Evolutionary conservation across 2,888 invertebrate species (phyloP).

Genomic region (Sussaba pulchella): DNA sequence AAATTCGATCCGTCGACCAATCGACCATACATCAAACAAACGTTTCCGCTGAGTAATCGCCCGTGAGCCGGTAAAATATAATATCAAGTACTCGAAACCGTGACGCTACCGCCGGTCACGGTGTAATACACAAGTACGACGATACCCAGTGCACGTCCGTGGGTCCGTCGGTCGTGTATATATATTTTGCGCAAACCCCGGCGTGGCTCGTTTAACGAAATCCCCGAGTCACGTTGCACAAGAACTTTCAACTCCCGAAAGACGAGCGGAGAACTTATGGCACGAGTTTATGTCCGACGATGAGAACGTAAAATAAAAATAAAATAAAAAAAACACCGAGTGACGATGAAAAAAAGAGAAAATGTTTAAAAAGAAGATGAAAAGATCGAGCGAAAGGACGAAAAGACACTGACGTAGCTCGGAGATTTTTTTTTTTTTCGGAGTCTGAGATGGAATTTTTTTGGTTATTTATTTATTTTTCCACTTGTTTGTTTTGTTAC

Average conservation of each 20-base stretch:
- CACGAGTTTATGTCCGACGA: no score
- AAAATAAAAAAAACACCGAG: no score
- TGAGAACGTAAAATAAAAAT: no score
- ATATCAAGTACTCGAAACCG: no score
- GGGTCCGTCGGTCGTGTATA: not conserved
- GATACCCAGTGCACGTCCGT: not conserved
- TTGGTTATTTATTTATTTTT: no score
- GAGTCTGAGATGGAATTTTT: no score
- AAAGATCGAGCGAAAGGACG: conserved; percentile 5
- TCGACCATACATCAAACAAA: conserved; percentile 8
- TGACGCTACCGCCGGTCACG: no score
- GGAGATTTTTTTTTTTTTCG: not conserved
- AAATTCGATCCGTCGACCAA: no score
- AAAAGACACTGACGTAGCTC: conserved; percentile 1
- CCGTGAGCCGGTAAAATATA: conserved; percentile 36
- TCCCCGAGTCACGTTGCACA: conserved; percentile 44
- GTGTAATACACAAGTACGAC: no score
- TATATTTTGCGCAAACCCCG: not conserved
- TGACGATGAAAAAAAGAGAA: no score
- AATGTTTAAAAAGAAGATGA: not conserved
- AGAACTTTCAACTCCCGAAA: conserved; percentile 53
- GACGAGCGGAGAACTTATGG: not conserved
- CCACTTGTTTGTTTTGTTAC: not conserved
- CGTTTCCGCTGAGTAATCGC: conserved; percentile 37
- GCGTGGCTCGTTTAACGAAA: conserved; percentile 27